Percentiles rank a stretch among this genome's conserved stretches.
Evolutionary conservation across 2,888 invertebrate genomes (phyloP).

Genomic region (Tachystola acroxantha): DNA sequence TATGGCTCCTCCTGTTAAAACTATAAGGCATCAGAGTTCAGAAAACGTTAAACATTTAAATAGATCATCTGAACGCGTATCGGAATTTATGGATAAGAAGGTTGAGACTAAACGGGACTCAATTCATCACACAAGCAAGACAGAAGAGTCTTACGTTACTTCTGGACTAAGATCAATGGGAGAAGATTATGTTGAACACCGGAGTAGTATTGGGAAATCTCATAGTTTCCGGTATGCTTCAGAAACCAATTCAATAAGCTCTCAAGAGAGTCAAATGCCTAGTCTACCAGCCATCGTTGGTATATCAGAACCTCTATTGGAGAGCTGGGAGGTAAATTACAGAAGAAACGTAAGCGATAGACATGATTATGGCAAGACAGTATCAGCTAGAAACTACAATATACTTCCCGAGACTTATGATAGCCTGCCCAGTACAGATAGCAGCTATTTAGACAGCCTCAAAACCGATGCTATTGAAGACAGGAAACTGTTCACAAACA

Average conservation of each 20-base stretch:
- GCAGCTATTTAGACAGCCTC: constrained; percentile 68
- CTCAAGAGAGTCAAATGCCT: constrained; percentile 71
- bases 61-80: constrained; percentile 54
- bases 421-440: constrained; percentile 68
- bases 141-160: constrained; percentile 55
- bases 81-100: constrained; percentile 51
- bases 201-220: constrained; percentile 82
- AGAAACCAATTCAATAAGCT: constrained; percentile 66
- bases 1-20: constrained; percentile 60
- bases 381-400: constrained; percentile 62
- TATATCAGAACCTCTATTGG: constrained; percentile 68
- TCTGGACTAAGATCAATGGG: constrained; percentile 61
- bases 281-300: constrained; percentile 73
- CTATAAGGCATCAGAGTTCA: constrained; percentile 56
- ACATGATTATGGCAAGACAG: constrained; percentile 56
- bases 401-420: constrained; percentile 58
- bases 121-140: constrained; percentile 40
- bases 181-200: constrained; percentile 62
- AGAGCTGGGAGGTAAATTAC: constrained; percentile 75
- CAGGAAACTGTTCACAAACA: constrained; percentile 59
- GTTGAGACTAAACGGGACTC: constrained; percentile 47
- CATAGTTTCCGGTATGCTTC: constrained; percentile 83
- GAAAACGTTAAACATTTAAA: constrained; percentile 58
- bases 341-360: constrained; percentile 63
- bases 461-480: constrained; percentile 61